Evolutionary conservation across 2,888 invertebrate species (phyloP).

Genomic region (Archaeoteleia sp.): DNA sequence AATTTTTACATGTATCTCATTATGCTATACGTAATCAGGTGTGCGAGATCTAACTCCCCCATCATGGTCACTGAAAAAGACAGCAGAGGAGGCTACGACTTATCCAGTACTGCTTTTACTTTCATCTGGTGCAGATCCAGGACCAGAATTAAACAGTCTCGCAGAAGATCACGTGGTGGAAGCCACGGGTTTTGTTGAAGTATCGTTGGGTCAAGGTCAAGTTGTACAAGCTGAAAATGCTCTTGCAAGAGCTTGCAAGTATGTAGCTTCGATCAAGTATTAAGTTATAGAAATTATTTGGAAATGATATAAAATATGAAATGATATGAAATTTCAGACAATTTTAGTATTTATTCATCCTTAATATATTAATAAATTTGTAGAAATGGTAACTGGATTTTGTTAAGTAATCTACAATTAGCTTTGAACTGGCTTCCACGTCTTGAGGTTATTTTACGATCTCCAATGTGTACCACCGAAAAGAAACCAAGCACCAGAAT

Average conservation of each 20-base stretch:
- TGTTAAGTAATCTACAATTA: conserved; percentile 70
- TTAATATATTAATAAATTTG: conserved; percentile 1
- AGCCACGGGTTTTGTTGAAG: conserved; percentile 73
- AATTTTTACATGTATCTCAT: conserved; percentile 1
- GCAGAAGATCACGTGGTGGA: conserved; percentile 74
- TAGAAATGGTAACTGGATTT: conserved; percentile 70
- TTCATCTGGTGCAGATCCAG: conserved; percentile 93
- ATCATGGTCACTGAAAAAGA: conserved; percentile 77
- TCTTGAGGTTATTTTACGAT: conserved; percentile 68
- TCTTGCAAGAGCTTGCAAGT: conserved; percentile 75
- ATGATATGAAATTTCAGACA: neutral
- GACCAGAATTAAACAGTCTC: conserved; percentile 84
- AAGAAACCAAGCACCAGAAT: conserved; percentile 64
- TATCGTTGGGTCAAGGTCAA: conserved; percentile 89
- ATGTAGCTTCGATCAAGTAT: conserved; percentile 56
- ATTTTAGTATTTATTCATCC: neutral
- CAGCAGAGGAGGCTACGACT: conserved; percentile 77
- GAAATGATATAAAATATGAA: neutral
- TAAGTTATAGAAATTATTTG: too few relatives aligned
- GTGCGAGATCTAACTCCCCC: conserved; percentile 78
- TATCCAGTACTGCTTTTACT: conserved; percentile 88
- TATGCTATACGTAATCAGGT: conserved; percentile 53
- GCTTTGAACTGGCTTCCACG: conserved; percentile 71
- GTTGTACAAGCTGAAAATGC: conserved; percentile 76
- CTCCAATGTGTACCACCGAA: conserved; percentile 62